A percentile compares a stretch with the other conserved stretches of the same genome.
These are phyloP conservation scores for Serranus cabrilla DNA, from an alignment of 2,797 vertebrate genomes.

Conservation along the genomic window DNA sequence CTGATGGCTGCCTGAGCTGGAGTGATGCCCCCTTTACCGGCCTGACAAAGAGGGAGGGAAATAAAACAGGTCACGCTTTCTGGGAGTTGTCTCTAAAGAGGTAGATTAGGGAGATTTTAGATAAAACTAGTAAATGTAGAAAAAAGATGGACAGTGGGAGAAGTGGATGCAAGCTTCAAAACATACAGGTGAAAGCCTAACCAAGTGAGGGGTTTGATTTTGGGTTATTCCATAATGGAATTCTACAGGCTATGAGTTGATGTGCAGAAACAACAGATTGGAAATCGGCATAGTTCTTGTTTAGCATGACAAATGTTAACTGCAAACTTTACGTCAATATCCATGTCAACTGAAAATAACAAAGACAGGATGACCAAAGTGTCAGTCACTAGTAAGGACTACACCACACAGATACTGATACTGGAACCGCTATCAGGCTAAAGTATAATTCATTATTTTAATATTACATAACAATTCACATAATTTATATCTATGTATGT, in stretches of 20 bases:
- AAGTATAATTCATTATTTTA: too few species aligned
- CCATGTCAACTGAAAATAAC: neutral
- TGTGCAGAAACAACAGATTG: neutral
- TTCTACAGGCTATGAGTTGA: neutral
- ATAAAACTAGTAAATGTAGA: neutral
- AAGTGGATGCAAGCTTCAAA: neutral
- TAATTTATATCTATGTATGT: too few species aligned
- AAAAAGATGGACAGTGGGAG: neutral
- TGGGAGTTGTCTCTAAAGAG: neutral
- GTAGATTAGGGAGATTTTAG: neutral
- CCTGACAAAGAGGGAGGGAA: neutral
- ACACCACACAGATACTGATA: too few species aligned
- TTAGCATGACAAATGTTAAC: neutral
- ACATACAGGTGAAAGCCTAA: neutral
- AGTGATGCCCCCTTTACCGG: neutral
- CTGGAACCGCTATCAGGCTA: too few species aligned
- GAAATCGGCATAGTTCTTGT: neutral
- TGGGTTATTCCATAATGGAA: neutral
- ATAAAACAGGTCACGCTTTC: neutral
- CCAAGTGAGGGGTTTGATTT: neutral
- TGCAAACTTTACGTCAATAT: neutral
- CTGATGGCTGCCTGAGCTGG: constrained; percentile 22
- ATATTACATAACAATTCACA: too few species aligned
- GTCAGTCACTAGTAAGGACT: too few species aligned
- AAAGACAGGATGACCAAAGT: neutral